phyloP scores from a whole-genome alignment of 1,140 invertebrate species.

The Drosophila pruinosa region DNA sequence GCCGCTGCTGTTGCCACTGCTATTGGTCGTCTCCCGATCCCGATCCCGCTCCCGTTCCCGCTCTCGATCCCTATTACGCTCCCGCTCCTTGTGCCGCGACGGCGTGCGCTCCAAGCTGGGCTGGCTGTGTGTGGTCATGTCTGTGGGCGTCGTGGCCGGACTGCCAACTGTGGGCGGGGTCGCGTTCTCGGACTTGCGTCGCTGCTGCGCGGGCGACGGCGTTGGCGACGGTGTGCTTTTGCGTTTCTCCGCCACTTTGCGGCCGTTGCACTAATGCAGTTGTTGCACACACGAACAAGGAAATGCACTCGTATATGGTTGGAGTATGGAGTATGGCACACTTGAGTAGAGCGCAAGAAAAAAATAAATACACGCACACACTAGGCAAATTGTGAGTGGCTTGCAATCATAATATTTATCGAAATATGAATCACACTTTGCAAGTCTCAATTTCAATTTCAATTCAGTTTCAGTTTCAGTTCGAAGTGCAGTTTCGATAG shows the following conservation, averaged over 20 bases:
- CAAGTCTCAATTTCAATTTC: background rate
- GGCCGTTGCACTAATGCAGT: constrained; percentile 18
- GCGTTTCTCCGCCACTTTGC: constrained; percentile 82
- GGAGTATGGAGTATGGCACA: too few relatives aligned
- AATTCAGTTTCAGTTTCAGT: background rate
- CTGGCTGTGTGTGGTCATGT: constrained; percentile 57
- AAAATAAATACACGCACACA: background rate
- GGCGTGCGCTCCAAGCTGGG: constrained; percentile 52
- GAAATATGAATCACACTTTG: background rate
- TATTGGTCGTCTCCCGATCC: constrained; percentile 26
- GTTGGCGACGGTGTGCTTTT: constrained; percentile 69
- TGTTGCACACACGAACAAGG: constrained; percentile 13
- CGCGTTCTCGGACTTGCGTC: constrained; percentile 52
- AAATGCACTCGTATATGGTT: too few relatives aligned
- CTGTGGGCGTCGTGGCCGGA: constrained; percentile 4
- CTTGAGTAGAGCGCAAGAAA: too few relatives aligned
- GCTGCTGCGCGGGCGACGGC: constrained; percentile 60
- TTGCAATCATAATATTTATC: too few relatives aligned
- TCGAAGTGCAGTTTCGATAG: background rate
- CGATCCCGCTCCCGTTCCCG: constrained; percentile 1
- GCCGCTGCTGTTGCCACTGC: constrained; percentile 56
- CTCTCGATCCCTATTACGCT: constrained; percentile 29
- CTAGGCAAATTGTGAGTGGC: background rate
- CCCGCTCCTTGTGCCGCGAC: constrained; percentile 42
- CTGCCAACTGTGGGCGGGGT: constrained; percentile 2